A percentile compares a stretch with the other conserved stretches of the same genome.
Evolutionary conservation across 2,888 invertebrate genomes (phyloP).

Genomic region (Drosophila mimica): DNA sequence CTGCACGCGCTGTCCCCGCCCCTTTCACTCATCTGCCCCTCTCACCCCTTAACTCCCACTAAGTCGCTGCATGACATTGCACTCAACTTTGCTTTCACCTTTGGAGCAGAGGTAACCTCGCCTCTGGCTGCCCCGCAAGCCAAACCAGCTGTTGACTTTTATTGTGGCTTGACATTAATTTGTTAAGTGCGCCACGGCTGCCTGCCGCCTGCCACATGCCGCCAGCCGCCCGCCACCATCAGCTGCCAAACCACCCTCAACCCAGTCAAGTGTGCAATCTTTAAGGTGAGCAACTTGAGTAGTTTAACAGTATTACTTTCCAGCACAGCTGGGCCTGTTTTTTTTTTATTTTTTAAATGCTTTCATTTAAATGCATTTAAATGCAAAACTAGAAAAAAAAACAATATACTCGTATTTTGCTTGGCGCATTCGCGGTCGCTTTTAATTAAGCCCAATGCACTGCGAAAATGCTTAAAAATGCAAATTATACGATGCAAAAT

Average conservation of each 20-base stretch:
- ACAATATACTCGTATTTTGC: conserved; percentile 16
- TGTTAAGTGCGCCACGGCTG: conserved; percentile 72
- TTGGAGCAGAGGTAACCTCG: conserved; percentile 7
- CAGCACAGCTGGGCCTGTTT: not conserved
- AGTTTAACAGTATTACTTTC: conserved; percentile 18
- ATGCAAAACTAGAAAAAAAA: conserved; percentile 25
- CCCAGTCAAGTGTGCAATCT: conserved; percentile 55
- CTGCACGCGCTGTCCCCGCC: conserved; percentile 12
- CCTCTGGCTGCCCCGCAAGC: conserved; percentile 40
- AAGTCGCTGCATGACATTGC: conserved; percentile 71
- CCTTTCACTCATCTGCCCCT: not conserved
- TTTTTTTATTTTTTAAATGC: not conserved
- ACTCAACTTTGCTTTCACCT: conserved; percentile 64
- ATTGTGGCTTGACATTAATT: conserved; percentile 81
- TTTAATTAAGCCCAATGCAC: conserved; percentile 76
- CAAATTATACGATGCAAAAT: conserved; percentile 75
- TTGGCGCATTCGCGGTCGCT: conserved; percentile 32
- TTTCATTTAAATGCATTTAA: conserved; percentile 60
- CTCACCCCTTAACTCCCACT: conserved; percentile 20
- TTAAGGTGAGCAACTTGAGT: conserved; percentile 54
- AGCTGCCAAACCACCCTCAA: not conserved
- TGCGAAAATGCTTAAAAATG: conserved; percentile 78
- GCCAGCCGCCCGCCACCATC: not conserved
- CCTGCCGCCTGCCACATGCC: conserved; percentile 10
- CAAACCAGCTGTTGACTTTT: conserved; percentile 78